phyloP scores from a whole-genome alignment of 2,888 invertebrate genomes.

The Ochlodes sylvanus region DNA sequence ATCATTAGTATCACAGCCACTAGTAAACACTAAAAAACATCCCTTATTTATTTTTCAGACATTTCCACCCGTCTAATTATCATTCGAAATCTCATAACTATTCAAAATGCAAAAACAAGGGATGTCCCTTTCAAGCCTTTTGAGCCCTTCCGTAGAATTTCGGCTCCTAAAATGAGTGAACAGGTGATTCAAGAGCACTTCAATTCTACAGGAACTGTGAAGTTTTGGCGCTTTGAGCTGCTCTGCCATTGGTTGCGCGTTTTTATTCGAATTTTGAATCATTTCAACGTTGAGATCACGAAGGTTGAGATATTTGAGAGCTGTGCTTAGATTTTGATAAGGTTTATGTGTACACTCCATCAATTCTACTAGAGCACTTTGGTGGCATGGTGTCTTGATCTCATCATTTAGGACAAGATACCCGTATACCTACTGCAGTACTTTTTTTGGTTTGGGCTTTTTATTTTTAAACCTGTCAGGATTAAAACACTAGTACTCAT shows the following conservation, averaged over 20 bases:
- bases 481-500: too few species aligned
- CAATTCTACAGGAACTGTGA: slow-evolving; percentile 38
- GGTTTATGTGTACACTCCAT: too few species aligned
- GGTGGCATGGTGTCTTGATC: too few species aligned
- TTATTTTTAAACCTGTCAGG: too few species aligned
- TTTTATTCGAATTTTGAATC: slow-evolving; percentile 29
- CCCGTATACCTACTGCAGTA: too few species aligned
- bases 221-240: slow-evolving; percentile 41
- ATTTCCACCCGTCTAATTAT: slow-evolving; percentile 7
- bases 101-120: slow-evolving; percentile 30
- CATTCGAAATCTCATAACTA: slow-evolving; percentile 29
- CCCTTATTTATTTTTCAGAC: slow-evolving; percentile 5
- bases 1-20: background rate
- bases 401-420: too few species aligned
- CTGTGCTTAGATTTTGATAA: background rate
- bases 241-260: slow-evolving; percentile 18
- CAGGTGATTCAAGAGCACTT: slow-evolving; percentile 48
- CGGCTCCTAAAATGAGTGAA: slow-evolving; percentile 50
- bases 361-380: too few species aligned
- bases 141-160: slow-evolving; percentile 41
- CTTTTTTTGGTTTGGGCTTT: too few species aligned
- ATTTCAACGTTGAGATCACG: slow-evolving; percentile 4
- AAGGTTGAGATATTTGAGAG: background rate
- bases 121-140: slow-evolving; percentile 35
- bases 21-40: slow-evolving; percentile 1